Evolutionary conservation across 2,113 vertebrate genomes (phyloP).

Genomic region (Sceloporus tristichus): DNA sequence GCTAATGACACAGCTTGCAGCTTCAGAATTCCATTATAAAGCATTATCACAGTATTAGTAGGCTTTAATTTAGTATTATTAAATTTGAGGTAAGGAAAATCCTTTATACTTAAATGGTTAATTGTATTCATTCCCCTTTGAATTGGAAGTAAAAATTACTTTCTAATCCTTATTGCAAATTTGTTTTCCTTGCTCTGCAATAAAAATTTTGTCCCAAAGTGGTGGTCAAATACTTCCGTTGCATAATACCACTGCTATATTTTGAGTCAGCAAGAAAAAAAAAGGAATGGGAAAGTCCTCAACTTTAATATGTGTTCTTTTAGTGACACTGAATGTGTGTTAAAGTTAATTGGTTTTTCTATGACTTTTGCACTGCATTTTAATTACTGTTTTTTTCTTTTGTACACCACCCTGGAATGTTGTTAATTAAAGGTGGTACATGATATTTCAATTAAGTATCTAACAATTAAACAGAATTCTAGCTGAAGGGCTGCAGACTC

Average conservation of each 20-base stretch:
- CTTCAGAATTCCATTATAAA: conserved; percentile 54
- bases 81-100: conserved; percentile 41
- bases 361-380: neutral
- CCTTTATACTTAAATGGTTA: conserved; percentile 45
- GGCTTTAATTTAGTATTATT: conserved; percentile 43
- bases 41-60: conserved; percentile 45
- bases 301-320: conserved; percentile 36
- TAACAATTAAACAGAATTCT: neutral
- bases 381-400: neutral
- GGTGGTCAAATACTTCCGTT: neutral
- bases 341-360: neutral
- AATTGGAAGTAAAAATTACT: conserved; percentile 6
- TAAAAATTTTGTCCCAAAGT: neutral
- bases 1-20: conserved; percentile 44
- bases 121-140: conserved; percentile 32
- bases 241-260: conserved; percentile 9
- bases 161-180: neutral
- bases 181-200: conserved; percentile 18
- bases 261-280: conserved; percentile 11
- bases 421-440: neutral
- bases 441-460: neutral
- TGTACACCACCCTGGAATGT: neutral
- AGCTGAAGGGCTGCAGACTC: neutral
- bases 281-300: neutral
- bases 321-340: conserved; percentile 10